Evolutionary conservation across 2,113 vertebrate species (phyloP).

Genomic region (Saccopteryx bilineata): DNA sequence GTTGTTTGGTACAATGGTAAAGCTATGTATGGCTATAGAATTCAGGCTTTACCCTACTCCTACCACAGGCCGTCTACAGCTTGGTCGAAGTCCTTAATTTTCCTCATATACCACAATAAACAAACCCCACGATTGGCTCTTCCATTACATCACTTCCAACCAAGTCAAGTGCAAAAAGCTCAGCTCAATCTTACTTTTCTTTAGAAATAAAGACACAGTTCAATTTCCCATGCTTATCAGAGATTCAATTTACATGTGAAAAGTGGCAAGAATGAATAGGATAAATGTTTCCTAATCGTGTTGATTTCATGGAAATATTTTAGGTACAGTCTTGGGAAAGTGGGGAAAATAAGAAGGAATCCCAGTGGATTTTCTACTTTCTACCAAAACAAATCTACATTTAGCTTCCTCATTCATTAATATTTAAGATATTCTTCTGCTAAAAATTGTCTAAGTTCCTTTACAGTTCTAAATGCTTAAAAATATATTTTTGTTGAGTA

Average conservation of each 20-base stretch:
- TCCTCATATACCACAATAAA: neutral
- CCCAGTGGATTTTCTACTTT: neutral
- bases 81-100: conserved; percentile 1
- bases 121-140: neutral
- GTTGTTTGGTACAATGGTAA: neutral
- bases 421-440: neutral
- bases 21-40: neutral
- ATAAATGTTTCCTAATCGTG: conserved; percentile 14
- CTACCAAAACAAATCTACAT: neutral
- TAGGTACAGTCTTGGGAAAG: neutral
- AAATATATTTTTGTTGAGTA: neutral
- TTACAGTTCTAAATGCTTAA: conserved; percentile 25
- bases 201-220: conserved; percentile 44
- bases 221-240: neutral
- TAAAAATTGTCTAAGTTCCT: conserved; percentile 26
- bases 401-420: neutral
- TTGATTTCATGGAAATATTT: conserved; percentile 27
- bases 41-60: neutral
- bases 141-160: neutral
- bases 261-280: neutral
- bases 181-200: neutral
- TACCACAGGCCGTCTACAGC: neutral
- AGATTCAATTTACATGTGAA: neutral
- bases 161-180: neutral
- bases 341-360: neutral